Evolutionary conservation across 92 coral and sea anemone genomes (phyloP).

Genomic region (Parazoanthus darwini): DNA sequence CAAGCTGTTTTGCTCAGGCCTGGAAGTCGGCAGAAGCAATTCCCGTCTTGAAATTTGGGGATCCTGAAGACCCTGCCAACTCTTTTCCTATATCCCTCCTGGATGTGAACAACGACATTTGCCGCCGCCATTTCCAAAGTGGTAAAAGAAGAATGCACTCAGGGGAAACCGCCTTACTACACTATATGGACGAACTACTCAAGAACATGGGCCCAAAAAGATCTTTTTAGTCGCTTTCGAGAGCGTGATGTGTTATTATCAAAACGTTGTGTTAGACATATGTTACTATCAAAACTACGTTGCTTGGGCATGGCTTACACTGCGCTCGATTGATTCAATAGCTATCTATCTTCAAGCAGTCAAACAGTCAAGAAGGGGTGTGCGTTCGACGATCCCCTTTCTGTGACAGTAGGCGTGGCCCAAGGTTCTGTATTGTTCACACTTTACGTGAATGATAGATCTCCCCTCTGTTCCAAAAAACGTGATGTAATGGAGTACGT

Average conservation of each 20-base stretch:
- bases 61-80: constrained; percentile 60
- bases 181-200: constrained; percentile 53
- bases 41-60: constrained; percentile 52
- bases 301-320: constrained; percentile 10
- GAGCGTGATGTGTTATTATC: constrained; percentile 29
- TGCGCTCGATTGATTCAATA: neutral
- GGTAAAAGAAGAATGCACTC: constrained; percentile 57
- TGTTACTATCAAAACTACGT: neutral
- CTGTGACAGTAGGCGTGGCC: constrained; percentile 56
- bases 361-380: constrained; percentile 47
- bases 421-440: constrained; percentile 61
- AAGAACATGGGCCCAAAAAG: constrained; percentile 56
- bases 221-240: constrained; percentile 9
- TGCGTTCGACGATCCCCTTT: constrained; percentile 42
- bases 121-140: constrained; percentile 34
- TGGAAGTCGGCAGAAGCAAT: constrained; percentile 57
- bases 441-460: constrained; percentile 42
- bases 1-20: neutral
- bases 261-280: constrained; percentile 21
- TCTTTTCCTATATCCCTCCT: constrained; percentile 52
- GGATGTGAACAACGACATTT: constrained; percentile 16
- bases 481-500: constrained; percentile 47
- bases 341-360: constrained; percentile 45
- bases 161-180: constrained; percentile 51
- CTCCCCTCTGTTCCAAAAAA: constrained; percentile 48